A percentile compares a stretch with the other conserved stretches of the same genome.
Conservation (phyloP, 2,797 vertebrate species). For the Oreortyx pictus region DNA sequence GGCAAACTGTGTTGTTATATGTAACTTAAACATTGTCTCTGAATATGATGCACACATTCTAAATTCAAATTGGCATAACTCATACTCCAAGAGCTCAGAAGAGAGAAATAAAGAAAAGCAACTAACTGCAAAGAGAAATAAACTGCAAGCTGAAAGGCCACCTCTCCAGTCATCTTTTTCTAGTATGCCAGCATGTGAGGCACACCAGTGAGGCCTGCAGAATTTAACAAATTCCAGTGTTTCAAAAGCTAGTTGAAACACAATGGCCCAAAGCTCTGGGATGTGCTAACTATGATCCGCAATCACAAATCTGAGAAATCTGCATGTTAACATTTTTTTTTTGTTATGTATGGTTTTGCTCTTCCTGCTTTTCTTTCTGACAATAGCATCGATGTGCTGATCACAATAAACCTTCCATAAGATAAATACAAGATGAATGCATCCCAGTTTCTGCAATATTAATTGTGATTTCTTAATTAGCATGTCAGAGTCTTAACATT, state of each 20-base stretch:
- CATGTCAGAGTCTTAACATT: neutral
- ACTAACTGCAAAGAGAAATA: neutral
- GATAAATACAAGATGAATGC: neutral
- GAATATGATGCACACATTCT: neutral
- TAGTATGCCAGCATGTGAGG: neutral
- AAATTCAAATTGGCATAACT: neutral
- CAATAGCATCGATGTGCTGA: neutral
- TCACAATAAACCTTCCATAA: neutral
- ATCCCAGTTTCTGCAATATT: neutral
- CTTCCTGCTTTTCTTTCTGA: conserved; percentile 12
- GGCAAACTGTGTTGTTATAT: neutral
- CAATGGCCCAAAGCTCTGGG: neutral
- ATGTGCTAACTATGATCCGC: neutral
- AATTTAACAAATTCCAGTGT: neutral
- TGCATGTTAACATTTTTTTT: neutral
- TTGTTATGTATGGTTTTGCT: neutral
- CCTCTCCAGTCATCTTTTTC: neutral
- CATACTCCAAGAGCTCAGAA: neutral
- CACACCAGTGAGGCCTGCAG: accelerated
- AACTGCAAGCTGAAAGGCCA: neutral
- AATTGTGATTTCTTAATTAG: conserved; percentile 1
- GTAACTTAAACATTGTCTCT: neutral
- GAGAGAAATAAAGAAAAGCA: neutral
- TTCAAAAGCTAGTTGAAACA: neutral
- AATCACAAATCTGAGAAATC: neutral